These are phyloP conservation scores for Plebejus melissa DNA, from an alignment of 2,888 invertebrate genomes.

Conservation along the genomic window DNA sequence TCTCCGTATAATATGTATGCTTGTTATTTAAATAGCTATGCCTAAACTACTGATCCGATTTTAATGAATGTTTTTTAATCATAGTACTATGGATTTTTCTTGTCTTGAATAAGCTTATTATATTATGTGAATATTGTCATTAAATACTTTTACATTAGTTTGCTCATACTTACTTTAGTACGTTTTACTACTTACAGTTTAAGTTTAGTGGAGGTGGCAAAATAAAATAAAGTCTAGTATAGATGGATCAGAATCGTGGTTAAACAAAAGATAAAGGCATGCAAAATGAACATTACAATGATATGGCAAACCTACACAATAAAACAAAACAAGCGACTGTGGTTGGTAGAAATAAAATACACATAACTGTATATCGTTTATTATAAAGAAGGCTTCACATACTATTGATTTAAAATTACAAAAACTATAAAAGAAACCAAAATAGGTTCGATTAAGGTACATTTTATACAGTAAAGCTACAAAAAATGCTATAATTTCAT, in stretches of 20 bases:
- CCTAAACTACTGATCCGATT: too few species aligned
- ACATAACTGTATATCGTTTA: constrained; percentile 72
- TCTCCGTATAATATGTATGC: too few species aligned
- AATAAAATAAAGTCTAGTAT: constrained; percentile 2
- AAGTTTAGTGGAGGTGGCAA: constrained; percentile 5
- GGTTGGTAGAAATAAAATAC: constrained; percentile 63
- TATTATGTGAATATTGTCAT: neutral
- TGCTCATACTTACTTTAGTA: neutral
- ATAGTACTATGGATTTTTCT: neutral
- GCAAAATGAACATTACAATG: constrained; percentile 44
- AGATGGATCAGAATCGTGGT: neutral
- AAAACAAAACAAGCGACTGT: constrained; percentile 55
- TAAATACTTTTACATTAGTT: neutral
- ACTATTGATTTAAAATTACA: constrained; percentile 63
- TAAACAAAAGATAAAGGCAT: constrained; percentile 27
- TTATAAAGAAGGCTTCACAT: constrained; percentile 73
- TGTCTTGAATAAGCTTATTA: neutral
- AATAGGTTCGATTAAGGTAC: constrained; percentile 34
- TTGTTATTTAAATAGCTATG: too few species aligned
- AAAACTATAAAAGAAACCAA: constrained; percentile 52
- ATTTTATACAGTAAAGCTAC: constrained; percentile 43
- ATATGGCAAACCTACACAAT: constrained; percentile 78
- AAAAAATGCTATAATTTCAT: constrained; percentile 44
- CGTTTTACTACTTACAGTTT: neutral
- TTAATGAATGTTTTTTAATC: neutral